A percentile compares a stretch with the other conserved stretches of the same genome.
Conservation (phyloP, 1,140 invertebrate genomes). For the Episyrphus balteatus region DNA sequence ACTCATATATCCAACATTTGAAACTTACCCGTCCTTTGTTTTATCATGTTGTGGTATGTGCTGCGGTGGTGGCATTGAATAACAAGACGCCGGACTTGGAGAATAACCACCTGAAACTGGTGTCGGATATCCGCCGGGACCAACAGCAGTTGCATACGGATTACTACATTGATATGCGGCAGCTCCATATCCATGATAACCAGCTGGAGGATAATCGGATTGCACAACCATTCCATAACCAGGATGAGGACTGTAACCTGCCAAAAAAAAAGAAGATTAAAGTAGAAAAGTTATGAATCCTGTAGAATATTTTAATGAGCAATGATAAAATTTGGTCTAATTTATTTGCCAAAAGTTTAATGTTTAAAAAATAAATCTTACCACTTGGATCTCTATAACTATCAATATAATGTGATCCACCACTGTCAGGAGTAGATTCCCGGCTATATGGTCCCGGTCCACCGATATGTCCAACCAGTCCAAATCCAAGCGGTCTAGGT, state of each 20-base stretch:
- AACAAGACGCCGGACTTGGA: slow-evolving; percentile 57
- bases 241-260: slow-evolving; percentile 74
- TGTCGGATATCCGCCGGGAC: slow-evolving; percentile 45
- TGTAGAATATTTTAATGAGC: too few species aligned
- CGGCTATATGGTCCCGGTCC: slow-evolving; percentile 59
- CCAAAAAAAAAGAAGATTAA: not conserved
- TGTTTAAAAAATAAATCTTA: slow-evolving; percentile 31
- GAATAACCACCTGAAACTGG: slow-evolving; percentile 59
- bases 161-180: slow-evolving; percentile 47
- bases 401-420: slow-evolving; percentile 73
- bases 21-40: slow-evolving; percentile 62
- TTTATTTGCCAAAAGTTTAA: too few species aligned
- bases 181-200: slow-evolving; percentile 60
- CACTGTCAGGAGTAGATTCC: slow-evolving; percentile 72
- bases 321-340: not conserved
- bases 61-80: slow-evolving; percentile 72
- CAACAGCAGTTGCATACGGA: slow-evolving; percentile 35
- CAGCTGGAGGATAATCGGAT: slow-evolving; percentile 64
- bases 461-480: slow-evolving; percentile 35
- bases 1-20: not conserved
- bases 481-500: slow-evolving; percentile 31
- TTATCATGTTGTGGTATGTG: slow-evolving; percentile 62
- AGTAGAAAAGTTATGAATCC: not conserved
- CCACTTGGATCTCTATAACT: slow-evolving; percentile 71
- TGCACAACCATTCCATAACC: slow-evolving; percentile 69